Evolutionary conservation across 53 echinoderm and acorn worm species (phyloP).

Genomic region (Holothuria scabra): DNA sequence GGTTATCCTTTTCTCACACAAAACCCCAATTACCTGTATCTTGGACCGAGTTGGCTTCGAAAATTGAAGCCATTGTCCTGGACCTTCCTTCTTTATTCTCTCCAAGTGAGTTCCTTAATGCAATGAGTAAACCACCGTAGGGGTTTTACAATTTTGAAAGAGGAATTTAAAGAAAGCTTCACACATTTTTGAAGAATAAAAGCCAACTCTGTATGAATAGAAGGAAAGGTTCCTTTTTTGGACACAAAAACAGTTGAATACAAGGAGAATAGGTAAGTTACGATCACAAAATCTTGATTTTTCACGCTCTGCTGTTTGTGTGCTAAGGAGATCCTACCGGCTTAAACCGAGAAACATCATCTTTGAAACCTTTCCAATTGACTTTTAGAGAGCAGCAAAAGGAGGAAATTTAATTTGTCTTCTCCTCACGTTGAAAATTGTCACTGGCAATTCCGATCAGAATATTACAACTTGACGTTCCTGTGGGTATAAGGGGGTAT

Average conservation of each 20-base stretch:
- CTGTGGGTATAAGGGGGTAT: too few species aligned
- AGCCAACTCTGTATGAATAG: not conserved
- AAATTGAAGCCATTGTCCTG: not conserved
- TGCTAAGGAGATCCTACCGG: not conserved
- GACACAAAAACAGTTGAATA: slow-evolving; percentile 8
- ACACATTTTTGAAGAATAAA: slow-evolving; percentile 17
- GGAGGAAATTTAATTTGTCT: too few species aligned
- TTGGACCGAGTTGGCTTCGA: slow-evolving; percentile 19
- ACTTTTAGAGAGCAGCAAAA: too few species aligned
- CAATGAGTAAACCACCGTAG: slow-evolving; percentile 8
- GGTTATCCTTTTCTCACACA: not conserved
- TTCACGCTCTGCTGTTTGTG: slow-evolving; percentile 26
- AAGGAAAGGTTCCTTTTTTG: not conserved
- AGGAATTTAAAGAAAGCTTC: slow-evolving; percentile 3
- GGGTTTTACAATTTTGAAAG: not conserved
- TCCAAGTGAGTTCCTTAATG: not conserved
- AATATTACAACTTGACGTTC: too few species aligned
- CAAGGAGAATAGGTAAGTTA: not conserved
- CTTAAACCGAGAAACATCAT: not conserved
- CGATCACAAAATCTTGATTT: slow-evolving; percentile 21
- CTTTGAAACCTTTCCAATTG: too few species aligned
- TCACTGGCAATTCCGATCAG: too few species aligned
- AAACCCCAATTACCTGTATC: slow-evolving; percentile 32
- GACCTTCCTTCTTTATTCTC: not conserved
- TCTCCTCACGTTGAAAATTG: too few species aligned